Percentiles rank a stretch among this genome's conserved stretches.
These are phyloP conservation scores for Amblyteles armatorius DNA, from an alignment of 2,888 invertebrate genomes.

Conservation along the genomic window DNA sequence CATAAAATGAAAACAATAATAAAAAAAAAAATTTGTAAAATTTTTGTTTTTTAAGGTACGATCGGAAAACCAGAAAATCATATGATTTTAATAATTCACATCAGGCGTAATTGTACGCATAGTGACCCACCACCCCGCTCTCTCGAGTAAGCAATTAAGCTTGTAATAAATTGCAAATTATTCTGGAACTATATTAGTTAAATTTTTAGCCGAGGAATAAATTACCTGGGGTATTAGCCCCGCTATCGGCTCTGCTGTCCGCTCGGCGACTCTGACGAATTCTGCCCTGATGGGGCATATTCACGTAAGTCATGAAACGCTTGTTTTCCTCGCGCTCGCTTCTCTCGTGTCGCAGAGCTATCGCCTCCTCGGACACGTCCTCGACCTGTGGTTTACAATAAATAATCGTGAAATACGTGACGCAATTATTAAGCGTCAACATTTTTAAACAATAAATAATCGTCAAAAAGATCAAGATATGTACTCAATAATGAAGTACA, in stretches of 20 bases:
- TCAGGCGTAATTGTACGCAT: background rate
- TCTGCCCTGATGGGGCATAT: constrained; percentile 84
- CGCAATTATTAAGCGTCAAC: background rate
- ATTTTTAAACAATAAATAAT: background rate
- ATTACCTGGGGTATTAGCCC: constrained; percentile 89
- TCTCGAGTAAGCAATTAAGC: background rate
- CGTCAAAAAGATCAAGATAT: background rate
- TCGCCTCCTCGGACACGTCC: constrained; percentile 92
- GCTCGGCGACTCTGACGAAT: constrained; percentile 88
- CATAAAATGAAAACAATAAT: background rate
- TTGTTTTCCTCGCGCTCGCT: constrained; percentile 93
- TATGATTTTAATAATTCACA: background rate
- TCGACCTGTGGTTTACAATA: constrained; percentile 86
- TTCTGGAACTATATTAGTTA: background rate
- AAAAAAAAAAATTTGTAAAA: background rate
- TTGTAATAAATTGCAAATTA: background rate
- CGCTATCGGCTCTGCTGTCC: constrained; percentile 89
- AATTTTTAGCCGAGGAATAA: constrained; percentile 1
- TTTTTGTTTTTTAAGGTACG: background rate
- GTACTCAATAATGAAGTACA: background rate
- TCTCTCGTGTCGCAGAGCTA: constrained; percentile 90
- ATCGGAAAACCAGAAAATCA: background rate
- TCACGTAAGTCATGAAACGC: constrained; percentile 88
- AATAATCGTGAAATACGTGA: background rate
- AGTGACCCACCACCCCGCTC: too few relatives aligned